These are phyloP conservation scores for Tetragonisca angustula DNA, from an alignment of 2,888 invertebrate genomes.

Conservation along the genomic window DNA sequence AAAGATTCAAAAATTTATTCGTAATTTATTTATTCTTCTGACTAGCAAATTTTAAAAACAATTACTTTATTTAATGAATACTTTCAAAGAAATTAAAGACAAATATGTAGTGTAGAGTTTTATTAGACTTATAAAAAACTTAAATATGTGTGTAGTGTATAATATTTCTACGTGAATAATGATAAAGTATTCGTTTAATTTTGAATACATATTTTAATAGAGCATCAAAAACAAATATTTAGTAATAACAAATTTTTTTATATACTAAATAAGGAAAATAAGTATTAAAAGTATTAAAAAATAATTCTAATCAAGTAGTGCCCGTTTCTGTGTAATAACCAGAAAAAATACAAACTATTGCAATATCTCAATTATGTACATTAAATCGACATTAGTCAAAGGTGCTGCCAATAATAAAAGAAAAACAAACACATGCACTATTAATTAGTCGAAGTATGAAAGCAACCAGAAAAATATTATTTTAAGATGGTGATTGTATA, in stretches of 20 bases:
- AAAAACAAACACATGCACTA: constrained; percentile 4
- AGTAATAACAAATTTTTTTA: constrained; percentile 8
- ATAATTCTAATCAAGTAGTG: not conserved
- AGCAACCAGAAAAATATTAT: constrained; percentile 54
- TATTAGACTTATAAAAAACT: not conserved
- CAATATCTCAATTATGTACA: constrained; percentile 2
- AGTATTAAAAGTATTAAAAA: not conserved
- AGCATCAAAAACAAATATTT: constrained; percentile 1
- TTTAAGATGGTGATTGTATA: constrained; percentile 50
- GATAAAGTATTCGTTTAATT: constrained; percentile 14
- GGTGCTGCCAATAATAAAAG: constrained; percentile 35
- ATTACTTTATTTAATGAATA: constrained; percentile 5
- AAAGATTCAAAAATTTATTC: constrained; percentile 4
- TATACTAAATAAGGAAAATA: constrained; percentile 11
- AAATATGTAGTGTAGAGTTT: not conserved
- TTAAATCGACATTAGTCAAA: constrained; percentile 18
- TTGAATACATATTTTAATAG: constrained; percentile 13
- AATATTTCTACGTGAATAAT: not conserved
- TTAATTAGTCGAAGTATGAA: constrained; percentile 30
- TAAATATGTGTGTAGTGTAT: constrained; percentile 13
- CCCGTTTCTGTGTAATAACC: constrained; percentile 34
- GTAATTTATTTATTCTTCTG: not conserved
- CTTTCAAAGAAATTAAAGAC: not conserved
- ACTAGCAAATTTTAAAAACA: not conserved
- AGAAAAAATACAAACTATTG: not conserved